Base-by-base conservation (phyloP, 2,113 vertebrate genomes). In the Irena cyanogastra region DNA sequence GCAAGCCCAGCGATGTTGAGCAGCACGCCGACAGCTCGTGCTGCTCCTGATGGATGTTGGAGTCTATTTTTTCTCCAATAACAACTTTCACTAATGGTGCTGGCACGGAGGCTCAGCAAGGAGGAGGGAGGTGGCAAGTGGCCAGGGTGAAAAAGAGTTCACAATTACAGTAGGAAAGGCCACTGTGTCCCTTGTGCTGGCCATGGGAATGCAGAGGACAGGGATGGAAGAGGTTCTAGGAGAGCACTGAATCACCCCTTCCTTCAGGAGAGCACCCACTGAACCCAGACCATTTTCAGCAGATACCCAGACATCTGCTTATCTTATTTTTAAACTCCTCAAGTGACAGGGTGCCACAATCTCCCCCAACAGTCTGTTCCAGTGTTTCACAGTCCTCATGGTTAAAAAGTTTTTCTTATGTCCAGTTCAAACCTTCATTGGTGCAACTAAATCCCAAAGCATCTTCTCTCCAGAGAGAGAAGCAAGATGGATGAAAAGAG, bases 31-130 rank as follows among this genome's bases (percentile, higher is more conserved):
- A 33, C 60, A 50, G 87, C 74, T 21, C 21, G n/a, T 33, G 64
- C 87, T 63, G 77, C 75, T n/a, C 42, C 31, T 77, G 85, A 74
- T 74, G 88, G 76, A 64, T 86, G 76, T 69, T 0, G 2, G 42
- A 86, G 83, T 50, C 80, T 63, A 35, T 27, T 22, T 53, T 90
- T 74, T 71, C 47, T 78, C 59, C 75, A 57, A 4, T 53, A 94
- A 91, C 74, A 87, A 57, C 82, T 96, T 82, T 81, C 76, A 66
- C 60, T 96, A 68, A 95, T 41, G 54, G 85, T 92, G 68, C 88
- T 95, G 94, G 89, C 94, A 86, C 3, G 0, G 68, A 86, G 83
- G 50, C 64, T 72, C 6, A 0, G 83, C 49, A 50, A 69, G 87
- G 70, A 84, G 83, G 74, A 84, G 83, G 84, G 77, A 91, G 61